Evolutionary conservation across 2,113 vertebrate species (phyloP), one percentile per base, ranked within the genome.

Genomic region (Carollia perspicillata): DNA sequence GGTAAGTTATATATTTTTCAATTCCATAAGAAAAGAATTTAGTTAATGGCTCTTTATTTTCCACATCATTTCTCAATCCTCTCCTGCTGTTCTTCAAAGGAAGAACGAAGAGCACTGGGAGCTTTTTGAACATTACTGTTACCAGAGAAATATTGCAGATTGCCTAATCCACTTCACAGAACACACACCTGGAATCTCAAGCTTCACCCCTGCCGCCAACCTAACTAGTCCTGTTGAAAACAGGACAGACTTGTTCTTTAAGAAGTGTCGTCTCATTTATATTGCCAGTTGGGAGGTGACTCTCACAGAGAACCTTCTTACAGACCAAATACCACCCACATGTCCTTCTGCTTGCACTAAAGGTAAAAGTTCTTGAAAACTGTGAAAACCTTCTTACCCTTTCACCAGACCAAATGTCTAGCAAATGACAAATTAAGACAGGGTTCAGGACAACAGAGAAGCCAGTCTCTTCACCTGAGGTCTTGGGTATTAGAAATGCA

Each of bases 1-100:
- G 89, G 71, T 44, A 97, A 84, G 4, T 93, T 83, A 53, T 22
- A 22, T 23, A 44, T 37, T 49, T 58, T 77, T 91, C 89, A 79
- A 91, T 95, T 68, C 95, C 58, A 89, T 9, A 86, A 92, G 83
- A 69, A 91, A 78, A 66, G 84, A 89, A 18, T 72, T 69, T 28
- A 44, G 1, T 69, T 55, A 78, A 68, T 63, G 44, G 9, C 28
- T 84, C 35, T 84, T 77, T 79, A 53, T 83, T 78, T 94, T 55
- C 28, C 44, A 80, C 18, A 71, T 69, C 2, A 55, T 69, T 93
- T 71, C 44, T 96, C 60, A 92, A 4, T 85, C n/a, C 23, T 91
- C 51, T 91, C 84, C n/a, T 18, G n/a, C 0, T 18, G 9, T 26
- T 40, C 72, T 95, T 95, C 72, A 85, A 58, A 91, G 44, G 58